phyloP scores from a whole-genome alignment of 2,888 invertebrate genomes.

The Epicampocera succincta region DNA sequence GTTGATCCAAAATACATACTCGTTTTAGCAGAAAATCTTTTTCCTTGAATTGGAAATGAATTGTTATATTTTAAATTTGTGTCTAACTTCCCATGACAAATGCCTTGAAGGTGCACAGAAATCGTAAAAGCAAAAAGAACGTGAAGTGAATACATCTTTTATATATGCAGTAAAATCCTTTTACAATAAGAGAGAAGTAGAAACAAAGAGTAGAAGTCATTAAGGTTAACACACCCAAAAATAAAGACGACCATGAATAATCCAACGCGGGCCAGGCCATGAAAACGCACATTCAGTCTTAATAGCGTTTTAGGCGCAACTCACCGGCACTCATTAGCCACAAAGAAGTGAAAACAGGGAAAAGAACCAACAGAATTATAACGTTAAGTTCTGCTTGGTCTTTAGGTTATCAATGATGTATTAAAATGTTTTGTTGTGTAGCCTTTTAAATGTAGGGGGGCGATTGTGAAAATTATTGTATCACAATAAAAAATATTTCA shows the following conservation, averaged over 20 bases:
- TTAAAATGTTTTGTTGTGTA: too few relatives aligned
- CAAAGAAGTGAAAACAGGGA: slow-evolving; percentile 1
- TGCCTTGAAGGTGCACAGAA: too few relatives aligned
- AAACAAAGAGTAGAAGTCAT: slow-evolving; percentile 2
- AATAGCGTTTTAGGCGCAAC: slow-evolving; percentile 8
- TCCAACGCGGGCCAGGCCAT: not conserved
- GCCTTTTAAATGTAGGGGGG: too few relatives aligned
- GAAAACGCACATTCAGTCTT: slow-evolving; percentile 41
- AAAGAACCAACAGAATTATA: not conserved
- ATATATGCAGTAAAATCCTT: slow-evolving; percentile 18
- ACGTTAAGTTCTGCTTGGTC: not conserved
- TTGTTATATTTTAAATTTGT: too few relatives aligned
- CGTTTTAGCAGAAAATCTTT: too few relatives aligned
- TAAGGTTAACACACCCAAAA: slow-evolving; percentile 39
- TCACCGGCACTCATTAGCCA: not conserved
- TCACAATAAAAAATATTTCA: too few relatives aligned
- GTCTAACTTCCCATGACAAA: too few relatives aligned
- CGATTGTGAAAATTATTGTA: too few relatives aligned
- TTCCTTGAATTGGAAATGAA: too few relatives aligned
- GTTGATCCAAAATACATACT: too few relatives aligned
- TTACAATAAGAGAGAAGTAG: slow-evolving; percentile 8
- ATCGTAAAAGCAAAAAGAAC: not conserved
- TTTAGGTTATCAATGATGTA: not conserved
- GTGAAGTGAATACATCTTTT: slow-evolving; percentile 5
- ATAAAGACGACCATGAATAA: slow-evolving; percentile 29